Evolutionary conservation across 92 coral and sea anemone species (phyloP), one percentile per base, ranked within the genome.

Genomic region (Muricea muricata): DNA sequence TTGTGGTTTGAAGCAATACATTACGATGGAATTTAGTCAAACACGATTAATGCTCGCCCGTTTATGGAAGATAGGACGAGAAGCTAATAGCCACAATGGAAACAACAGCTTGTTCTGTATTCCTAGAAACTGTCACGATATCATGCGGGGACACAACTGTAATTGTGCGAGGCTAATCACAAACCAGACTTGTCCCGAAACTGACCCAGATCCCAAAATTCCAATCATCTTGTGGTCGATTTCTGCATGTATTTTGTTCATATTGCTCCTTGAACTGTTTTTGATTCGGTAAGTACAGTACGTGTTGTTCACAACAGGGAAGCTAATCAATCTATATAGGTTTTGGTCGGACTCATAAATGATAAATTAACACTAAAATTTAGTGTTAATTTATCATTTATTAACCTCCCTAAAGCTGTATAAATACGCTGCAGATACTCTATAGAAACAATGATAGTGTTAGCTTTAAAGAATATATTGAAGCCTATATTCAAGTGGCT

Each of bases 171-270:
- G 7, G 11, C 32, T 0, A 5, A 12, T 76, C 28, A 0, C 68
- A 24, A 76, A 76, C 12, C 12, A 0, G 0, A 76, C 81, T 7
- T 76, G 81, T 40, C 46, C 24, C 2, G 50, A 76, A 17, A 21
- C 20, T n/a, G n/a, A n/a, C 8, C 26, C 81, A 20, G 67, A 76
- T 57, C 30, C 45, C 0, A 31, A n/a, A 0, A 76, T 76, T 32
- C 81, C 81, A 1, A 57, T 33, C 1, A 31, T 76, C 7, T 26
- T 76, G 23, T 76, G 81, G 81, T 76, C 81, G 7, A 34, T 76
- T 20, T 76, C 81, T 29, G 32, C 67, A 14, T 50, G 33, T 18
- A 76, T 76, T 35, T 8, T 76, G 13, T 17, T 50, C 23, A 8
- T 76, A 20, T 76, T 76, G 8, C 5, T 29, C 33, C 15, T 55